These are phyloP conservation scores for Eristalinus sepulchralis DNA, from an alignment of 2,888 invertebrate genomes.

Conservation along the genomic window DNA sequence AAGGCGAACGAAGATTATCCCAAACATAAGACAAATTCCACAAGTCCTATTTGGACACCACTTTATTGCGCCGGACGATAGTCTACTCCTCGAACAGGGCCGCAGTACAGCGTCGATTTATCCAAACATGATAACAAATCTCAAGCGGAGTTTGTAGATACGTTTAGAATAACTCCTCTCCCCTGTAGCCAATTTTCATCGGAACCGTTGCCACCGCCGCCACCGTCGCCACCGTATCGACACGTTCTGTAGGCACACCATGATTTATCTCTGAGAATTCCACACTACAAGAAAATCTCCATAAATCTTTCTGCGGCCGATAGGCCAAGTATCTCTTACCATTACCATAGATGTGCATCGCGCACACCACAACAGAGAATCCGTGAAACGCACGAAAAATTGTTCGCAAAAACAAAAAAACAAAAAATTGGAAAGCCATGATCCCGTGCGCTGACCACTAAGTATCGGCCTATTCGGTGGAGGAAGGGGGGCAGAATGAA, in stretches of 20 bases:
- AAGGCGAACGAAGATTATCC: not conserved
- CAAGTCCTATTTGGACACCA: not conserved
- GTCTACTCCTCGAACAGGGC: not conserved
- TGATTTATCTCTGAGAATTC: constrained; percentile 53
- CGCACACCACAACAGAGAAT: constrained; percentile 22
- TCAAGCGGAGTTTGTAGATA: constrained; percentile 26
- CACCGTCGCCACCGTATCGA: not conserved
- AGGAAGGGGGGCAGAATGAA: constrained; percentile 1
- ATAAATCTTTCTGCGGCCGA: constrained; percentile 58
- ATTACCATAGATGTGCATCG: constrained; percentile 62
- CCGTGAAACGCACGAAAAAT: constrained; percentile 63
- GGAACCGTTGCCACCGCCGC: not conserved
- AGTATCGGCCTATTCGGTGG: not conserved
- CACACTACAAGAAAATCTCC: constrained; percentile 44
- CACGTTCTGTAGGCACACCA: constrained; percentile 4
- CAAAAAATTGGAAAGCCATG: not conserved
- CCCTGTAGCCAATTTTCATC: not conserved
- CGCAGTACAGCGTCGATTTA: constrained; percentile 4
- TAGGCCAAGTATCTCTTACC: constrained; percentile 41
- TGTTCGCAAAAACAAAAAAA: not conserved
- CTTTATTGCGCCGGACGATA: not conserved
- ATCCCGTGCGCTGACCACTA: constrained; percentile 36
- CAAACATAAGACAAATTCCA: not conserved
- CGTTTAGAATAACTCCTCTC: constrained; percentile 12
- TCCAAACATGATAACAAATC: constrained; percentile 21